phyloP scores from a whole-genome alignment of 2,888 invertebrate species.

The Caenorhabditis auriculariae region DNA sequence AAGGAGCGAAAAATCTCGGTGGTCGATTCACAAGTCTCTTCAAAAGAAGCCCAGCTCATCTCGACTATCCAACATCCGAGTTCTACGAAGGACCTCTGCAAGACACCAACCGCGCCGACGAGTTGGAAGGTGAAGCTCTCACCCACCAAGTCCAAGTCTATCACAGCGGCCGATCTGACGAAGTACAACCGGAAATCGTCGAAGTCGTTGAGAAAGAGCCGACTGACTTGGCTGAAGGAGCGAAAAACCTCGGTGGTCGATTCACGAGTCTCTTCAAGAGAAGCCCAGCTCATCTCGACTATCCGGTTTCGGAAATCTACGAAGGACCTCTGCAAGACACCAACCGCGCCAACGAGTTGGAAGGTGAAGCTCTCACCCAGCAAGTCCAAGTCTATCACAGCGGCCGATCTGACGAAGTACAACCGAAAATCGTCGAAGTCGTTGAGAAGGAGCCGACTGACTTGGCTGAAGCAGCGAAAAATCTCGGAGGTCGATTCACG shows the following conservation, averaged over 20 bases:
- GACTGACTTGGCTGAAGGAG: constrained; percentile 13
- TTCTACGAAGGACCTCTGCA: constrained; percentile 29
- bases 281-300: constrained; percentile 30
- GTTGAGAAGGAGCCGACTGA: too few relatives aligned
- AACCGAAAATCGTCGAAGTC: too few relatives aligned
- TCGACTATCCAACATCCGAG: constrained; percentile 34
- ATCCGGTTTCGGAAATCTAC: constrained; percentile 25
- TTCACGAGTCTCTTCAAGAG: constrained; percentile 29
- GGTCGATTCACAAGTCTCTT: constrained; percentile 8
- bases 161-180: constrained; percentile 5
- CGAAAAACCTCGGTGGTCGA: too few relatives aligned
- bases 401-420: constrained; percentile 7
- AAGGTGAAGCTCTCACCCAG: constrained; percentile 18
- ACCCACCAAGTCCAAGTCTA: constrained; percentile 18
- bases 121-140: constrained; percentile 21
- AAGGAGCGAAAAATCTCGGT: background rate
- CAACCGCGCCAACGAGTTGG: constrained; percentile 21
- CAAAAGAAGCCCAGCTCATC: constrained; percentile 19
- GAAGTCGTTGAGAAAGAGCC: constrained; percentile 10
- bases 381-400: constrained; percentile 23
- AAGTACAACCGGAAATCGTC: constrained; percentile 7
- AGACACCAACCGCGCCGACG: constrained; percentile 10
- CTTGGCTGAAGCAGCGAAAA: too few relatives aligned
- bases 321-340: constrained; percentile 32
- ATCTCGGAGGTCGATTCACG: constrained; percentile 16